These are phyloP conservation scores for Alaudala cheleensis DNA, from an alignment of 2,113 vertebrate species.

Conservation along the genomic window DNA sequence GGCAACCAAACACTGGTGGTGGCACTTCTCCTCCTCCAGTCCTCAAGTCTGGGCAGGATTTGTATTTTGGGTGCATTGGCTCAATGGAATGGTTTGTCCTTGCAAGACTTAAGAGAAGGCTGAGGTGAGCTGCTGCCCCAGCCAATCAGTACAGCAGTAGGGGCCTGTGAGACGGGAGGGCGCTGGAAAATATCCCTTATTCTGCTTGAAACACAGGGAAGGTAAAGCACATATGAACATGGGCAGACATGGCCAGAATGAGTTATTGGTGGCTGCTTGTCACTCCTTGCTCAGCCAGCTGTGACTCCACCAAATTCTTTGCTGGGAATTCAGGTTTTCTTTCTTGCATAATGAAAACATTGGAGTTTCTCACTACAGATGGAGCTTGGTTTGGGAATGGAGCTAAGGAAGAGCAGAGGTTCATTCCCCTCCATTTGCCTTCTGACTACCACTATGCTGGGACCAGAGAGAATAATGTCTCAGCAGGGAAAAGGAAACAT, in stretches of 20 bases:
- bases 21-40: background rate
- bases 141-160: background rate
- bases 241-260: background rate
- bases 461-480: background rate
- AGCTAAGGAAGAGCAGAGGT: background rate
- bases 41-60: background rate
- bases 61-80: background rate
- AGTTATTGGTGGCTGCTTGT: background rate
- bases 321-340: background rate
- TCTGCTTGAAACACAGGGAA: background rate
- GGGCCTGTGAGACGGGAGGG: background rate
- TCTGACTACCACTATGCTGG: fast-evolving
- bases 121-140: background rate
- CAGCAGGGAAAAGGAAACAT: background rate
- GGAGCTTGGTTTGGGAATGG: background rate
- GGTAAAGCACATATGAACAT: fast-evolving
- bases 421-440: background rate
- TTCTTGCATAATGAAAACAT: background rate
- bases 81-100: background rate
- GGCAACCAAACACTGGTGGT: fast-evolving
- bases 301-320: background rate
- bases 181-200: background rate
- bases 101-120: background rate
- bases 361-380: background rate
- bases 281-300: background rate